A percentile compares a stretch with the other conserved stretches of the same genome.
These are phyloP conservation scores for Cephalopachus bancanus DNA, from an alignment of 2,797 vertebrate genomes.

Conservation along the genomic window DNA sequence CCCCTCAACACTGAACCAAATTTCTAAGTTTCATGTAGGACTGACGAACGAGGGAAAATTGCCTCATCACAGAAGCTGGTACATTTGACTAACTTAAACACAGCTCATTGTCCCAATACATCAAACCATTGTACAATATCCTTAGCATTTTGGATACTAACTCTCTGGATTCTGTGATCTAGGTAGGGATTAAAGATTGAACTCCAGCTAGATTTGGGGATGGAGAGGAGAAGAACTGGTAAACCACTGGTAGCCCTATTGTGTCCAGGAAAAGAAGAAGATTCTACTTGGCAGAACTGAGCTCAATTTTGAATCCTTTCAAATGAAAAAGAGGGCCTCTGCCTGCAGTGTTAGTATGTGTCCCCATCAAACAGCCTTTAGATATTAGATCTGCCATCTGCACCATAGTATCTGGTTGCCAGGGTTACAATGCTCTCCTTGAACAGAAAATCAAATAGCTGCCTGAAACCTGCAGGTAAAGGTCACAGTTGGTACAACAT, in stretches of 20 bases:
- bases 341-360: not conserved
- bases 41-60: not conserved
- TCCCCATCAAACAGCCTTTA: slow-evolving; percentile 31
- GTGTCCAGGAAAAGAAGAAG: not conserved
- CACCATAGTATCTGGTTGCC: slow-evolving; percentile 39
- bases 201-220: not conserved
- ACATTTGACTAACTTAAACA: not conserved
- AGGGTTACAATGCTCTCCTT: slow-evolving; percentile 34
- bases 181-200: not conserved
- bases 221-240: not conserved
- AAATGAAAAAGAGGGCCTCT: not conserved
- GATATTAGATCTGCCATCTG: slow-evolving; percentile 43
- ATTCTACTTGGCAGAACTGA: not conserved
- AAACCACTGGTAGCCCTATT: not conserved
- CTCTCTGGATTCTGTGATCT: not conserved
- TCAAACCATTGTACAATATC: not conserved
- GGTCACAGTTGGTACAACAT: not conserved
- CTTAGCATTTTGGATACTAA: not conserved
- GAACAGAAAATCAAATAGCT: slow-evolving; percentile 69
- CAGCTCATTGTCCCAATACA: not conserved
- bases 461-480: slow-evolving; percentile 24
- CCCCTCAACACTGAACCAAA: not conserved
- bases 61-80: not conserved
- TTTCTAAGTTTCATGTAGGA: not conserved
- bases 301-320: not conserved